Percentiles rank a stretch among this genome's conserved stretches.
These are phyloP conservation scores for Thunnus thynnus DNA, from an alignment of 2,113 vertebrate genomes.

Conservation along the genomic window DNA sequence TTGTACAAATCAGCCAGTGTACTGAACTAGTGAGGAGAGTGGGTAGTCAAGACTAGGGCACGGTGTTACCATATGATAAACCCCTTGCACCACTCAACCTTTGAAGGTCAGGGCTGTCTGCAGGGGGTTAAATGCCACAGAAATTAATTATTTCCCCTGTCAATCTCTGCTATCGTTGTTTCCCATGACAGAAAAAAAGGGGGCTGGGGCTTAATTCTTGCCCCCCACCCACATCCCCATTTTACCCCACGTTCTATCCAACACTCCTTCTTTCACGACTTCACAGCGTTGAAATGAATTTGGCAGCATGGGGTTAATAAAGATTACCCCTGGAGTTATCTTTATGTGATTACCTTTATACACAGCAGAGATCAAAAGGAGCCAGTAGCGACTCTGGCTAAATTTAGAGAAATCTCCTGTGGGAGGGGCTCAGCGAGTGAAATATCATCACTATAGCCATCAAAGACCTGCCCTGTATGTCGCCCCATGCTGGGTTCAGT, in stretches of 20 bases:
- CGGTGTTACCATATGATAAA: constrained; percentile 54
- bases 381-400: constrained; percentile 17
- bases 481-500: constrained; percentile 19
- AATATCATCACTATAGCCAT: constrained; percentile 44
- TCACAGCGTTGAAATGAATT: constrained; percentile 67
- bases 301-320: constrained; percentile 69
- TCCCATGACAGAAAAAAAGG: constrained; percentile 54
- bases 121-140: constrained; percentile 75
- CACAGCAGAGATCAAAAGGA: constrained; percentile 67
- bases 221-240: neutral
- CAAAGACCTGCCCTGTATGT: constrained; percentile 31
- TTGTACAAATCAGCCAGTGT: constrained; percentile 75
- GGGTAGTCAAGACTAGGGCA: constrained; percentile 64
- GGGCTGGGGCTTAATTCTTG: constrained; percentile 35
- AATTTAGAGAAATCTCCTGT: constrained; percentile 39
- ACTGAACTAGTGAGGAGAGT: constrained; percentile 57
- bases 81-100: constrained; percentile 54
- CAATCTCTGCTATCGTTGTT: constrained; percentile 69
- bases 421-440: constrained; percentile 13
- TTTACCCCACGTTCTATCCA: constrained; percentile 2
- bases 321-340: constrained; percentile 68
- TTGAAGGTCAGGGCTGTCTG: constrained; percentile 73
- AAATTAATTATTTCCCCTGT: constrained; percentile 79
- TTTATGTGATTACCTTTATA: constrained; percentile 70
- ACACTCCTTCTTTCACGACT: constrained; percentile 47